Evolutionary conservation across 2,113 vertebrate genomes (phyloP), one percentile per base, ranked within the genome.

Genomic region (Gallinago jamesoni): DNA sequence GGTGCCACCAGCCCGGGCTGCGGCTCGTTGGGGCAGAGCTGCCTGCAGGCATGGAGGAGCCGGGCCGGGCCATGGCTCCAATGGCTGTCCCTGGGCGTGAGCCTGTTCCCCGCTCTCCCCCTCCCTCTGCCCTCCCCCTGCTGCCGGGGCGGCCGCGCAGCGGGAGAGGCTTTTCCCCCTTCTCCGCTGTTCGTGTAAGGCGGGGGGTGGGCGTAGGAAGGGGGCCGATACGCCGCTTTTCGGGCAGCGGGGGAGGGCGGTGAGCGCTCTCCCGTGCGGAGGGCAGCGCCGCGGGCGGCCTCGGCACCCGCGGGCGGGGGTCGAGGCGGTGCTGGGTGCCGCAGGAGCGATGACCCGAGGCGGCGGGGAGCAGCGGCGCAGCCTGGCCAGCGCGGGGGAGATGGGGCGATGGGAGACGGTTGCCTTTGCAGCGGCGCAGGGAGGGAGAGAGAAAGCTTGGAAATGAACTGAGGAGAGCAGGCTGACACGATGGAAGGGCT

Each of bases 361-460:
- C 56, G 33, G 20, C 1, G 1, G 57, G 24, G 15, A 20, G n/a
- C 48, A 56, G 39, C 7, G 1, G 14, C 0, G 0, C 27, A 6
- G 5, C 17, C 21, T 21, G 17, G 31, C 2, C 17, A 9, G 27
- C 3, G 28, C 4, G 1, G n/a, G 56, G 19, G 48, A n/a, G 41
- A 8, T 0, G 3, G 14, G 14, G 21, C 6, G 68, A 20, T 3
- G 4, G 60, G 16, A 55, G 47, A 7, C 21, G 18, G 45, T 2
- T 4, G 10, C 3, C 0, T 31, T 33, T n/a, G 14, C 33, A 33
- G 64, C 48, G 35, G 35, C 35, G 35, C 0, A 1, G 14, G 27
- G 17, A 16, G 31, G 14, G 57, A 31, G 64, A 33, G 31, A 33
- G 19, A 30, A 23, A 37, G 3, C 8, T 45, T 24, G n/a, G 45